Base-by-base conservation (phyloP, 2,888 invertebrate species). In the Mythimna pallens region DNA sequence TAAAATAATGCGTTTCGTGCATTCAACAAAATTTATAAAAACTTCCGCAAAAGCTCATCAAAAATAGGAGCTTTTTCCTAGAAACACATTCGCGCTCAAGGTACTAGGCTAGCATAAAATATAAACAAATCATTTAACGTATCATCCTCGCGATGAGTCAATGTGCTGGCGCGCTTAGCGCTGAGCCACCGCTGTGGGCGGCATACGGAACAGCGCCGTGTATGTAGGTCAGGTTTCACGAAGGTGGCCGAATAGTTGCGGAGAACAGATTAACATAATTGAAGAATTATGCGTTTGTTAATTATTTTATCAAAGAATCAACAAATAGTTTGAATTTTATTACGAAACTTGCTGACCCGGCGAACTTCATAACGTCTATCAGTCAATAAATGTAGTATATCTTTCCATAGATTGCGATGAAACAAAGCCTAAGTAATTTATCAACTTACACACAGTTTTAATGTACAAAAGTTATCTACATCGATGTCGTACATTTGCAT, bases 181-280 rank as follows among this genome's bases (percentile, higher is more conserved):
- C 61, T 78, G 82, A 69, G 77, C 75, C 74, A 75, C 80, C 68
- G 47, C 67, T n/a, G 82, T 88, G 76, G 87, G 89, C 77, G 87
- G 78, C 73, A 76, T 62, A 76, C 84, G 85, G 83, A 85, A 89
- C 78, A 81, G 73, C 76, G 73, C 30, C 25, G 54, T 22, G 65
- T 20, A 86, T 87, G 81, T 86, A 78, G 86, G 87, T 87, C 86
- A 85, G 80, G 66, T 87, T 86, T 82, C 75, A 74, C 50, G 83
- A 57, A 81, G 70, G 58, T 68, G 8, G 62, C 65, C 80, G 68
- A 83, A 83, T 80, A 73, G 65, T 70, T 64, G 50, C 70, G 34
- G 65, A 80, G 30, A 65, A 54, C 17, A 43, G 17, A 79, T 73
- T 58, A 61, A 30, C 72, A 66, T 65, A 58, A 65, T 78, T 72